A percentile compares a stretch with the other conserved stretches of the same genome.
phyloP scores from a whole-genome alignment of 64 coral and sea anemone species.

The Stylophora pistillata region DNA sequence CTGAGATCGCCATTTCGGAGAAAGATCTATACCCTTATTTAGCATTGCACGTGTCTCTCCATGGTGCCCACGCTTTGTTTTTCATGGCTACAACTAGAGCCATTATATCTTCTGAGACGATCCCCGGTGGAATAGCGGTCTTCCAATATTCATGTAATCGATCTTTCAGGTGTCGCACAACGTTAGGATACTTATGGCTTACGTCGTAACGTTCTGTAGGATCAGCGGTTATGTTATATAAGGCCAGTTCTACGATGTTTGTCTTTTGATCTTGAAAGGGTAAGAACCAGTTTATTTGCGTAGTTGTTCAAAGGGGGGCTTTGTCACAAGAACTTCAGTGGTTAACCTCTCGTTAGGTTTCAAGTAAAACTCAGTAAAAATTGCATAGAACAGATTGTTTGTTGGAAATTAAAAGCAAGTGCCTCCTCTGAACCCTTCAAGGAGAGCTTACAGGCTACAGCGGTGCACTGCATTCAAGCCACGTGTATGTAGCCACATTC shows the following conservation, averaged over 20 bases:
- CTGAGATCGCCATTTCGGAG: too few relatives aligned
- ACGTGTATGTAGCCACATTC: not conserved
- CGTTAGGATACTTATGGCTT: slow-evolving; percentile 11
- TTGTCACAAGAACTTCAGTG: too few relatives aligned
- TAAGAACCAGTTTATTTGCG: too few relatives aligned
- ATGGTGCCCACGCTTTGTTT: slow-evolving; percentile 17
- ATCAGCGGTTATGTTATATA: slow-evolving; percentile 14
- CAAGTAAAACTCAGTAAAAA: too few relatives aligned
- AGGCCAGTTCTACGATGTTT: slow-evolving; percentile 18
- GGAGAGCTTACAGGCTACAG: too few relatives aligned
- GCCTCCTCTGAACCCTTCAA: too few relatives aligned
- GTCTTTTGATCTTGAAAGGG: slow-evolving; percentile 26
- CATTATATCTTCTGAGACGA: slow-evolving; percentile 11
- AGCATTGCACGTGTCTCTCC: slow-evolving; percentile 13
- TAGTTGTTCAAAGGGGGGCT: too few relatives aligned
- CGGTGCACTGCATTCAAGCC: too few relatives aligned
- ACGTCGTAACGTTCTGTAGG: slow-evolving; percentile 11
- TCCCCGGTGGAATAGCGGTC: slow-evolving; percentile 24
- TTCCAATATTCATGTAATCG: slow-evolving; percentile 20
- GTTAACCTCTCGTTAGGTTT: too few relatives aligned
- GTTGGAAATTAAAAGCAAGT: too few relatives aligned
- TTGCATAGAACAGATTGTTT: too few relatives aligned
- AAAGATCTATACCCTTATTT: not conserved
- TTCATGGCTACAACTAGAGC: slow-evolving; percentile 1
- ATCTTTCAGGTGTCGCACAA: not conserved